Conservation (phyloP, 2,113 vertebrate genomes). For the Macaca mulatta region DNA sequence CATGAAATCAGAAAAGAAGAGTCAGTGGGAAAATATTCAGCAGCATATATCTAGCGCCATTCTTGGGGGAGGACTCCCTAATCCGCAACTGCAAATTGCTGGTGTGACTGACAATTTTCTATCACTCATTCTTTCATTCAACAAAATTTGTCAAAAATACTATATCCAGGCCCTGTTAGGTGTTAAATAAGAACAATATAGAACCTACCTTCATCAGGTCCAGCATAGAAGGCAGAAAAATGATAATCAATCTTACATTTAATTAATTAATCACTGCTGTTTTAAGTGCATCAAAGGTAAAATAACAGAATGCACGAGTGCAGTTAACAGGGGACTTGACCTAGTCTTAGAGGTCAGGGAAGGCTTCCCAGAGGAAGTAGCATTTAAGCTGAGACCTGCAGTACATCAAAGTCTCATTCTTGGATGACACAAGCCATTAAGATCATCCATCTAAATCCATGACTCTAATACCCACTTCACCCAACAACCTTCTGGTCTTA, state of each 20-base stretch:
- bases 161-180: neutral
- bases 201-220: neutral
- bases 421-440: slow-evolving; percentile 77
- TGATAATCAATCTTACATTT: slow-evolving; percentile 35
- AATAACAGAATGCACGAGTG: slow-evolving; percentile 34
- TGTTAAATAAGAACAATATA: neutral
- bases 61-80: neutral
- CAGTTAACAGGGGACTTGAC: slow-evolving; percentile 58
- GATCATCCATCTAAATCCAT: slow-evolving; percentile 73
- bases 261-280: slow-evolving; percentile 60
- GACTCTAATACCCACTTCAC: slow-evolving; percentile 18
- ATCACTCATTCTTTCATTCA: neutral
- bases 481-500: slow-evolving; percentile 71
- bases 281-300: slow-evolving; percentile 61
- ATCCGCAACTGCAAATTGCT: neutral
- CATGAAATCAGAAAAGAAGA: slow-evolving; percentile 19
- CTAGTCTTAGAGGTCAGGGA: slow-evolving; percentile 59
- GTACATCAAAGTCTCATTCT: slow-evolving; percentile 73
- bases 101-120: neutral
- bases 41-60: neutral
- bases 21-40: neutral
- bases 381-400: slow-evolving; percentile 61
- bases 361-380: slow-evolving; percentile 69
- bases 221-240: neutral
- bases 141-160: neutral